Percentiles rank a stretch among this genome's conserved stretches.
phyloP scores from a whole-genome alignment of 2,797 vertebrate genomes.

The Crenichthys baileyi region DNA sequence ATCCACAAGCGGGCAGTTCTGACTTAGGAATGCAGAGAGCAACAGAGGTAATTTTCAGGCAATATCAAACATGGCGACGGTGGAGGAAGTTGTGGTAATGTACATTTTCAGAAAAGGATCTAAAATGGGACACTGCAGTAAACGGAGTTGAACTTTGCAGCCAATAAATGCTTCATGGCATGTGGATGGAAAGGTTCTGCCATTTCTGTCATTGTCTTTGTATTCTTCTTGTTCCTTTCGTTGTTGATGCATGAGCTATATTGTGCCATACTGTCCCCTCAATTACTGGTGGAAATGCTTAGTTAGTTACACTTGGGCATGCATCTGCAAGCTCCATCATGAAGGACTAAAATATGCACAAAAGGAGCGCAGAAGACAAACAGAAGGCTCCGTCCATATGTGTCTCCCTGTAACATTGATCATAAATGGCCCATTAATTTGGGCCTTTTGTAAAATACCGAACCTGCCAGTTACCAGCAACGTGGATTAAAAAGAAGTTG shows the following conservation, averaged over 20 bases:
- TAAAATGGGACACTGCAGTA: too few relatives aligned
- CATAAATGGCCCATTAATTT: background rate
- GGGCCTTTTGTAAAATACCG: background rate
- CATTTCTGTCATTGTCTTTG: background rate
- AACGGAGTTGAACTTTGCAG: too few relatives aligned
- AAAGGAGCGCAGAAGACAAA: background rate
- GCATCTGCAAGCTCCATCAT: background rate
- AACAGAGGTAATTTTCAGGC: too few relatives aligned
- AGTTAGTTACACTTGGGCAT: background rate
- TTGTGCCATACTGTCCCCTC: background rate
- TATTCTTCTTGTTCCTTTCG: background rate
- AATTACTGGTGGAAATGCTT: background rate
- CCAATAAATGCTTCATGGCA: too few relatives aligned
- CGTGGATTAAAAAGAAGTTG: background rate
- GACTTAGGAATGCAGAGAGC: too few relatives aligned
- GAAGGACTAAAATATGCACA: background rate
- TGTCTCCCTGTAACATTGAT: background rate
- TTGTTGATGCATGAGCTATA: background rate
- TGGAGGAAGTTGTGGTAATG: too few relatives aligned
- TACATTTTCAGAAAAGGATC: too few relatives aligned
- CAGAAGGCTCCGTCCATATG: background rate
- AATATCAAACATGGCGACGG: too few relatives aligned
- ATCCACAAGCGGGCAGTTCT: too few relatives aligned
- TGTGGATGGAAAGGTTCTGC: background rate
- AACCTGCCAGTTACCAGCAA: background rate